Base-by-base conservation (phyloP, 2,888 invertebrate genomes). In the Chromoteleia sp. region DNA sequence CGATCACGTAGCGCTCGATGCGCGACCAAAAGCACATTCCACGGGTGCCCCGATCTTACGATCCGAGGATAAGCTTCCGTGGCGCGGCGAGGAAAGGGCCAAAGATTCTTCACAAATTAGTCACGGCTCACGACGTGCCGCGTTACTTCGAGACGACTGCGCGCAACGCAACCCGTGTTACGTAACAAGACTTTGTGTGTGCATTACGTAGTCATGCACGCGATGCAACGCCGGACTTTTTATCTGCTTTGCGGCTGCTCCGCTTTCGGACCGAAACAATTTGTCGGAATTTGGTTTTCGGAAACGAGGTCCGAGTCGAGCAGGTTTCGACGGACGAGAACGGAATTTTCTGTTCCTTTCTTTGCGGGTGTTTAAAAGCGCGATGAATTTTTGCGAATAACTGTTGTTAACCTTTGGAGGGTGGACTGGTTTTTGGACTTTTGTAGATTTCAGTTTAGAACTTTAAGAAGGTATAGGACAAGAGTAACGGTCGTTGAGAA, bases 21-120 rank as follows among this genome's bases (percentile, higher is more conserved):
- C 84, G 85, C 85, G 86, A 86, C 81, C 87, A 67, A 85, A 83
- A 84, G 79, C 84, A 79, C 86, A 85, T 86, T 84, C 84, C 86
- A 77, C 78, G 85, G 79, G 71, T 79, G 83, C 74, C 58, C 73
- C 52, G 78, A 83, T 81, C 71, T 80, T 77, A 65, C 77, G 70
- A 77, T 63, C 74, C 83, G 45, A 63, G 73, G 61, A 83, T 80
- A 80, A 73, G 71, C 59, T 43, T 6, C 29, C 25, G 25, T n/a
- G 29, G 43, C 30, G 67, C n/a, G n/a, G n/a, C 59, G 61, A 36
- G 68, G 79, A 73, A 73, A 77, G 76, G 80, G 74, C 61, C 56
- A 54, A 70, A 78, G 78, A 81, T 83, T 81, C 75, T 77, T 71
- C 70, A 56, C 75, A 78, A 81, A 83, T 81, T 81, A 83, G 83